phyloP scores from a whole-genome alignment of 2,797 vertebrate genomes.

The Oryzias dopingdopingensis region DNA sequence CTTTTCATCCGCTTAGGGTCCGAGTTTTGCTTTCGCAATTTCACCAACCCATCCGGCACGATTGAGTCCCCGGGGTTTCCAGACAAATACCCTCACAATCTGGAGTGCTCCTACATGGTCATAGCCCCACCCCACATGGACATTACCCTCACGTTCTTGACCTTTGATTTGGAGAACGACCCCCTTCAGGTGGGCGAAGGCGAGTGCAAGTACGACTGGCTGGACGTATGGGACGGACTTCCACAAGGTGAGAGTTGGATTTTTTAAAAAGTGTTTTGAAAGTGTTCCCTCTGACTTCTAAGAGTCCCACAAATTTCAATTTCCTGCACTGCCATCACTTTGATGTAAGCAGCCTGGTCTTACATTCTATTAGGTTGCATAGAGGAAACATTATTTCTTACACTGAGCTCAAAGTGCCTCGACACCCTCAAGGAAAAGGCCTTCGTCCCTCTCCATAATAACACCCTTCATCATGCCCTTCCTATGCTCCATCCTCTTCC shows the following conservation, averaged over 20 bases:
- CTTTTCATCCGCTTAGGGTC: constrained; percentile 78
- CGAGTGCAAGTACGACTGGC: constrained; percentile 98
- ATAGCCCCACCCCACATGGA: constrained; percentile 91
- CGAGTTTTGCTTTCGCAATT: constrained; percentile 95
- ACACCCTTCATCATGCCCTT: constrained; percentile 58
- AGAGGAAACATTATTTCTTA: constrained; percentile 63
- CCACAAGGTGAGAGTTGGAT: constrained; percentile 79
- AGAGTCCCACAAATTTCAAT: constrained; percentile 37
- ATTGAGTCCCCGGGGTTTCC: constrained; percentile 96
- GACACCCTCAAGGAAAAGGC: constrained; percentile 45
- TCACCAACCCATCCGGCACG: constrained; percentile 87
- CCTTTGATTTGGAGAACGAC: constrained; percentile 96
- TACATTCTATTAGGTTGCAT: constrained; percentile 49
- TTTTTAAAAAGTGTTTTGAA: background rate
- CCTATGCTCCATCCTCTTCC: constrained; percentile 31
- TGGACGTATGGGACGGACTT: constrained; percentile 98
- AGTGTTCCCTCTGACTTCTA: constrained; percentile 11
- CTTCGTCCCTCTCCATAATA: constrained; percentile 57
- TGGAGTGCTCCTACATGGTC: constrained; percentile 95
- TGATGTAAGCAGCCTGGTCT: constrained; percentile 52
- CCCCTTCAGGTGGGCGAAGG: constrained; percentile 90
- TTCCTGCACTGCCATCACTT: constrained; percentile 48
- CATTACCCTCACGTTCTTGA: constrained; percentile 91
- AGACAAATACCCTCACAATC: constrained; percentile 96
- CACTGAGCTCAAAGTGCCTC: constrained; percentile 36